These are phyloP conservation scores for Eumaeus atala DNA, from an alignment of 1,140 invertebrate species.

Conservation along the genomic window DNA sequence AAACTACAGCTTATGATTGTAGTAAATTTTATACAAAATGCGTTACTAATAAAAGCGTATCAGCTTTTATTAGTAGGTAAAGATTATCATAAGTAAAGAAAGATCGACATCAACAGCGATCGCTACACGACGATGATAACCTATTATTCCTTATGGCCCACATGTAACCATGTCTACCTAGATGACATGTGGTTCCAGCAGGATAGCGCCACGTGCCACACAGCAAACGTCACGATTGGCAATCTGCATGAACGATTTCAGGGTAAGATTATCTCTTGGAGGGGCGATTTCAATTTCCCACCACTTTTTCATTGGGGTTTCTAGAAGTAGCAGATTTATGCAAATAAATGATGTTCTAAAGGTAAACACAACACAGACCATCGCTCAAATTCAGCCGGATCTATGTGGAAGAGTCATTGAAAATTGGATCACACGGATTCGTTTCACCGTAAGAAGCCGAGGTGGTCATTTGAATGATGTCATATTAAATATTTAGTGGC, in stretches of 20 bases:
- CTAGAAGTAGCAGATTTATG: conserved; percentile 19
- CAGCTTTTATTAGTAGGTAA: too few relatives aligned
- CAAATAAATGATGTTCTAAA: conserved; percentile 20
- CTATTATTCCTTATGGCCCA: conserved; percentile 15
- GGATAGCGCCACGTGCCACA: conserved; percentile 19
- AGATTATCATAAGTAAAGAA: too few relatives aligned
- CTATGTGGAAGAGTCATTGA: too few relatives aligned
- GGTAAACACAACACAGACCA: conserved; percentile 14
- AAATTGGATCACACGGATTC: too few relatives aligned
- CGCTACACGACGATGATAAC: conserved; percentile 23
- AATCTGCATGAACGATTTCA: conserved; percentile 20
- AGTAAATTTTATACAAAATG: too few relatives aligned
- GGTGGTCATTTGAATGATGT: too few relatives aligned
- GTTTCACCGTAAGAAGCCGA: too few relatives aligned
- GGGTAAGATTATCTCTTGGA: conserved; percentile 15
- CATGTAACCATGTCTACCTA: conserved; percentile 13
- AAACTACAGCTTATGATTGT: too few relatives aligned
- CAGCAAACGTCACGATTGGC: conserved; percentile 13
- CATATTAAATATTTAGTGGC: too few relatives aligned
- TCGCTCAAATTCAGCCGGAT: too few relatives aligned
- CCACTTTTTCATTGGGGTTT: conserved; percentile 20
- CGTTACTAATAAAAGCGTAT: too few relatives aligned
- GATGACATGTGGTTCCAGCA: conserved; percentile 19
- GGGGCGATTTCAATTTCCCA: conserved; percentile 17
- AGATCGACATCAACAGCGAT: conserved; percentile 28